These are phyloP conservation scores for Acanthoscelides obtectus DNA, from an alignment of 2,888 invertebrate species.

Conservation along the genomic window DNA sequence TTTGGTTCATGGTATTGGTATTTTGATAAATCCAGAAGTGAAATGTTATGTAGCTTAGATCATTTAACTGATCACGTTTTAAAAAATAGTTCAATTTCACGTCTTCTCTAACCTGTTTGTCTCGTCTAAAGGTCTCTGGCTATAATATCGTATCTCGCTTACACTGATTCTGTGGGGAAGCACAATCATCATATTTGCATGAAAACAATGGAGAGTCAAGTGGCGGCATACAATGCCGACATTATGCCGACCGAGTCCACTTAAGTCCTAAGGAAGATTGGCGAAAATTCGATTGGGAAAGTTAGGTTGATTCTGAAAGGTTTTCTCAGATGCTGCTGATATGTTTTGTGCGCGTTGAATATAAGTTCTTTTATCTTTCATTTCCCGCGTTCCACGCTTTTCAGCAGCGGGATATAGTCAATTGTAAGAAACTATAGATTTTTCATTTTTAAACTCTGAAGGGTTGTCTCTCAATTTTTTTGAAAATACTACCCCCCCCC, in stretches of 20 bases:
- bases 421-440: no score
- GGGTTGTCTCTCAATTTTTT: no score
- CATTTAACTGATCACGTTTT: no score
- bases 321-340: neutral
- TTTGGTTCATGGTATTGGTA: no score
- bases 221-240: neutral
- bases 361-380: neutral
- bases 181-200: conserved; percentile 31
- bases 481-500: no score
- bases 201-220: conserved; percentile 6
- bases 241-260: neutral
- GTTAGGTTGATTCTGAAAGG: neutral
- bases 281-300: neutral
- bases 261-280: neutral
- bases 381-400: no score
- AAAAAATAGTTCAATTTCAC: no score
- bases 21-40: no score
- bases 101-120: no score
- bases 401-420: no score
- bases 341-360: neutral
- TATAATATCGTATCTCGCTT: conserved; percentile 4
- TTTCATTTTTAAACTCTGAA: no score
- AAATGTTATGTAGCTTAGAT: no score
- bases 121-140: conserved; percentile 10
- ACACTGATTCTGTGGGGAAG: conserved; percentile 3